Evolutionary conservation across 2,888 invertebrate genomes (phyloP), one percentile per base, ranked within the genome.

Genomic region (Pollenia angustigena): DNA sequence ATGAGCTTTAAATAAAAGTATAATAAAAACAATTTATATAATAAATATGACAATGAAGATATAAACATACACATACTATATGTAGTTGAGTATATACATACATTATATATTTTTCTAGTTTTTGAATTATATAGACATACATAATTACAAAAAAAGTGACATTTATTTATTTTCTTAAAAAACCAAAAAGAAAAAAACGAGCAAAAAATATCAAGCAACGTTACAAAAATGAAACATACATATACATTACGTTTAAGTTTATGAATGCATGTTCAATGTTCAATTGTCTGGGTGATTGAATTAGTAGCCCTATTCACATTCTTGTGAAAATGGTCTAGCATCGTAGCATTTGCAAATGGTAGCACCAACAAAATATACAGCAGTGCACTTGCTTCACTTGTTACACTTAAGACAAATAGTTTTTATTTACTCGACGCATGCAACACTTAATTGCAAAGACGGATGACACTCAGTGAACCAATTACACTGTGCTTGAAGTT

Each of bases 141-240:
- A 48, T 52, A 52, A 18, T 48, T 23, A 66, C 23, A 58, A 44
- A 56, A 56, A 32, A 46, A 14, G 60, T 23, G 56, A 74, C 48
- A 75, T 66, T 66, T 71, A 62, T 68, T 54, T 44, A 58, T 6
- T 32, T 32, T 0, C 32, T 40, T 23, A 42, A 42, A 54, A 23
- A 48, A 56, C 14, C 14, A 56, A 18, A 71, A 56, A 69, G n/a
- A 48, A 16, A 48, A 64, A 46, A 40, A 62, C 69, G n/a, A 76
- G 56, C 52, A 82, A 68, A 52, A 52, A 42, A 54, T 81, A 81
- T 56, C 12, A 16, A 74, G 42, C 48, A 81, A 81, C 18, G 46
- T 62, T 54, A 80, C 32, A 60, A 62, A 62, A 54, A 54, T 72
- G 44, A 71, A 78, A 18, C 6, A 71, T 16, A 18, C 40, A 48